Base-by-base conservation (phyloP, 2,113 vertebrate species). In the Chrysemys picta region DNA sequence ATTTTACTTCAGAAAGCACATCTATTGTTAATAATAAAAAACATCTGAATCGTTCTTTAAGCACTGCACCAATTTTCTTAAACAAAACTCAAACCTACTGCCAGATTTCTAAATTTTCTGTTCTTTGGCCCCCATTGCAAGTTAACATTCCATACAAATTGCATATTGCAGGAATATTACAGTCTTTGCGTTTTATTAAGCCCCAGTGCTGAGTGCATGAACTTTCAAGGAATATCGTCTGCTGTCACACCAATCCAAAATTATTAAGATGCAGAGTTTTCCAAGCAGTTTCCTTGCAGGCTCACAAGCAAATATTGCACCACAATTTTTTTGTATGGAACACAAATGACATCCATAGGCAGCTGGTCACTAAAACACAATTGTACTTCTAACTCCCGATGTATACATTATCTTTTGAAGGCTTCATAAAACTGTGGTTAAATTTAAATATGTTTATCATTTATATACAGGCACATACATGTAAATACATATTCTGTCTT, bases 181-280 rank as follows among this genome's bases (percentile, higher is more conserved):
- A 90, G 24, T 27, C 8, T 82, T 56, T 49, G 24, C 90, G 16
- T 27, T 49, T 85, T n/a, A 93, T 84, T 16, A 42, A 96, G 29
- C 24, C 85, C 90, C 59, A n/a, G 47, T 62, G 84, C 59, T 47
- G 90, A 93, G 29, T 0, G 0, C 29, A 49, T 0, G 0, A 38
- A 16, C 47, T 79, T 76, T 54, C 59, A 50, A 87, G 57, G 21
- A 90, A 45, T 8, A 38, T 21, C 29, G 54, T 27, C 45, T 10
- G 90, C 11, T 84, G 50, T n/a, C 56, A 88, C 6, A 83, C 47
- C 19, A 52, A 59, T 42, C 53, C 8, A 7, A 92, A 92, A 56
- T 29, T 3, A 59, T 89, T 10, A 2, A 82, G 92, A 91, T 0
- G 0, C 27, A 84, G 27, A 62, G 25, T 22, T 95, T 56, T 52